Conservation (phyloP, 2,888 invertebrate species). For the Notodonta dromedarius region DNA sequence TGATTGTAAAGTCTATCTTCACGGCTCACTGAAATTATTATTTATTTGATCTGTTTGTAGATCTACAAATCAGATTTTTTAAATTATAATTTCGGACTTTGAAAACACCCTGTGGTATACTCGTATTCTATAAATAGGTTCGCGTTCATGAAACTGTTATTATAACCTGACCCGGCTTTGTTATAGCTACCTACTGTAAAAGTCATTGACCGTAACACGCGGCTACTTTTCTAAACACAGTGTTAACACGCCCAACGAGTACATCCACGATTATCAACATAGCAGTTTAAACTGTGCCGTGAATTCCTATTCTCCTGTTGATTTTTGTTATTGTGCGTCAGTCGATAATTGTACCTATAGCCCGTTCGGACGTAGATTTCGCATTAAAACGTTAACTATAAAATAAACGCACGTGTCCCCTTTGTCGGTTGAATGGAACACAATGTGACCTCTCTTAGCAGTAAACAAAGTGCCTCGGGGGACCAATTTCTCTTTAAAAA, state of each 20-base stretch:
- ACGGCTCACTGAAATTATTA: too few species aligned
- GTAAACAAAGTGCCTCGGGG: slow-evolving; percentile 44
- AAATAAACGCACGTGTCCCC: slow-evolving; percentile 56
- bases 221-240: slow-evolving; percentile 21
- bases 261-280: slow-evolving; percentile 37
- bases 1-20: too few species aligned
- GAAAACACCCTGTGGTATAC: not conserved
- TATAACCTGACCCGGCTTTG: slow-evolving; percentile 14
- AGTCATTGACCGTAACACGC: slow-evolving; percentile 26
- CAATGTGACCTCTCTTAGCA: slow-evolving; percentile 53
- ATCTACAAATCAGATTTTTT: too few species aligned
- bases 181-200: slow-evolving; percentile 16
- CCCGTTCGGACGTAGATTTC: slow-evolving; percentile 49
- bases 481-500: slow-evolving; percentile 53
- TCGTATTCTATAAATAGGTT: slow-evolving; percentile 10
- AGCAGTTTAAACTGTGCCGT: slow-evolving; percentile 34
- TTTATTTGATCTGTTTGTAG: too few species aligned
- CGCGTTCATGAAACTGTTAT: slow-evolving; percentile 24
- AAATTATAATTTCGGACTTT: too few species aligned
- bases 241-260: slow-evolving; percentile 28
- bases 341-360: slow-evolving; percentile 54
- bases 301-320: slow-evolving; percentile 50
- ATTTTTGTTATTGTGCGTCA: slow-evolving; percentile 60
- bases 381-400: slow-evolving; percentile 62
- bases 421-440: slow-evolving; percentile 48